Base-by-base conservation (phyloP, 2,113 vertebrate species). In the Notiomystis cincta region DNA sequence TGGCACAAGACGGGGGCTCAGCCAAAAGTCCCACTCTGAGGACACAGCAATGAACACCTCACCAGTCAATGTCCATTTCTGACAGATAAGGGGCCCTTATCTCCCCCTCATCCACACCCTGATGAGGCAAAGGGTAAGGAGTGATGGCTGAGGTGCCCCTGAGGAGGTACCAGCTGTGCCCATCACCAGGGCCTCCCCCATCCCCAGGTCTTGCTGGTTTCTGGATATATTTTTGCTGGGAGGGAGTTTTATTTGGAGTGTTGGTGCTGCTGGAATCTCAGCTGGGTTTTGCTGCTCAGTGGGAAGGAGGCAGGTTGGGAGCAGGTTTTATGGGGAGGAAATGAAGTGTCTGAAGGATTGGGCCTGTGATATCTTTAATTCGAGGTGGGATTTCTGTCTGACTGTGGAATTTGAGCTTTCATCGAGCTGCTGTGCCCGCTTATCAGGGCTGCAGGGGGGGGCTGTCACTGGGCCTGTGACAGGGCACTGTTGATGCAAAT, bases 401-500 rank as follows among this genome's bases (percentile, higher is more conserved):
- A 3, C 35, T 1, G 67, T 1, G 0, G 4, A 11, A 6, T 25
- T 5, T 9, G 67, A 80, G 89, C 50, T 28, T 54, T 8, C 7
- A 1, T 13, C 2, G 84, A 82, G 88, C 72, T 30, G 70, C 37
- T 14, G 73, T 12, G 44, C 56, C 72, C 0, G 0, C 23, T 13
- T 15, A 1, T 2, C 4, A 1, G 53, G 48, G 48, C 71, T 56
- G 77, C 42, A 15, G 83, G 67, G 64, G 48, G 76, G 37, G 67
- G 73, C 10, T 71, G 77, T 38, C 21, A 1, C 54, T 0, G 3
- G 0, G 8, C n/a, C 73, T 23, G 44, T 0, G 17, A 1, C 2
- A 40, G 48, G 70, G 28, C 4, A 3, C 17, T 35, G 78, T 20
- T 17, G 11, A 31, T 3, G 1, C 12, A 57, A 94, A 27, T 65